Percentiles rank a stretch among this genome's conserved stretches.
phyloP scores from a whole-genome alignment of 2,113 vertebrate species.

The Microcebus lehilahytsara region DNA sequence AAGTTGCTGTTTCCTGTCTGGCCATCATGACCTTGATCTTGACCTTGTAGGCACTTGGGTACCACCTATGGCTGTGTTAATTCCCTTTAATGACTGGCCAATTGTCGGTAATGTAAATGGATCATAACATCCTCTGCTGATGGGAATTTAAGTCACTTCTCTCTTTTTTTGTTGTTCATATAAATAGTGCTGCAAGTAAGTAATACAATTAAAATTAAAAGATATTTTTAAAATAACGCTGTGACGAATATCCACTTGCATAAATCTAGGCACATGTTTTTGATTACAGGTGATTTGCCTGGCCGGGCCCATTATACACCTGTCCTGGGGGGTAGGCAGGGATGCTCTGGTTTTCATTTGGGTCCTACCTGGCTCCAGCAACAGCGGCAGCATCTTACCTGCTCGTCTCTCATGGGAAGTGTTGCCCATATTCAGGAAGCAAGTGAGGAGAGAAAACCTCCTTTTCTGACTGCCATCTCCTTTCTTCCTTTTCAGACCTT shows the following conservation, averaged over 20 bases:
- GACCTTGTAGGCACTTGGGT: not conserved
- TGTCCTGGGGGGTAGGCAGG: too few relatives aligned
- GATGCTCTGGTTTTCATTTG: fast-evolving
- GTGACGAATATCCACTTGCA: not conserved
- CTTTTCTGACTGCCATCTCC: not conserved
- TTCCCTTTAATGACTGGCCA: not conserved
- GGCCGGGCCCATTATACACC: fast-evolving
- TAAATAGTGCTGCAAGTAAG: not conserved
- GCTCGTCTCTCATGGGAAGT: fast-evolving
- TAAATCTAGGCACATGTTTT: not conserved
- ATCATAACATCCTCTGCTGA: not conserved
- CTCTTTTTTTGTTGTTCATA: not conserved
- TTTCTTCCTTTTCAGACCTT: conserved; percentile 86
- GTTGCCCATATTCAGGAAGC: not conserved
- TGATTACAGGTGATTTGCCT: not conserved
- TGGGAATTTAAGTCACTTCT: not conserved
- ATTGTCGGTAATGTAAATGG: too few relatives aligned
- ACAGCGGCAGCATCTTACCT: not conserved
- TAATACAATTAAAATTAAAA: not conserved
- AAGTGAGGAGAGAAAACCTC: not conserved
- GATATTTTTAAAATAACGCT: not conserved
- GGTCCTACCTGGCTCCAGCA: not conserved
- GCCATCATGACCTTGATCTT: not conserved
- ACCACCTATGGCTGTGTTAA: too few relatives aligned
- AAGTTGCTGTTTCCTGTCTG: not conserved